Evolutionary conservation across 2,797 vertebrate species (phyloP).

Genomic region (Dicrostonyx torquatus): DNA sequence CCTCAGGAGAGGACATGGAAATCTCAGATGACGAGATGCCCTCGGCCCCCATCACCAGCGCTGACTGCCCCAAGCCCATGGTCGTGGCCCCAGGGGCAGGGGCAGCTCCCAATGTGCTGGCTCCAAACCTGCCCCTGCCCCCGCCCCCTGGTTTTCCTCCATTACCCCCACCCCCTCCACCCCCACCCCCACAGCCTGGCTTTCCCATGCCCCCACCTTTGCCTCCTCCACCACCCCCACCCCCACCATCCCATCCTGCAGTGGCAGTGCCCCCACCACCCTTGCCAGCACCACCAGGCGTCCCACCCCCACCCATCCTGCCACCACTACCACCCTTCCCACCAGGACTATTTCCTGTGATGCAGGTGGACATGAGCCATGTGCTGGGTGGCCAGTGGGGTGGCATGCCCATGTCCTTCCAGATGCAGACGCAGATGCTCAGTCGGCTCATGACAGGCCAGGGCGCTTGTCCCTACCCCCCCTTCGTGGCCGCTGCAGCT

Average conservation of each 20-base stretch:
- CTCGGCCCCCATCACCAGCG: conserved; percentile 90
- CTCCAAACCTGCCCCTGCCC: conserved; percentile 87
- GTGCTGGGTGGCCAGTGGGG: conserved; percentile 95
- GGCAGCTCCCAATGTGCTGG: conserved; percentile 86
- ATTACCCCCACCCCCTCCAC: conserved; percentile 85
- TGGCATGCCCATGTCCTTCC: conserved; percentile 96
- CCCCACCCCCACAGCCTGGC: conserved; percentile 87
- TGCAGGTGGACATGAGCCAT: conserved; percentile 97
- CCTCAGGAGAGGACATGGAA: conserved; percentile 99
- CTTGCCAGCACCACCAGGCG: conserved; percentile 85
- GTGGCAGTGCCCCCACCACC: conserved; percentile 91
- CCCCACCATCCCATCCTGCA: conserved; percentile 86
- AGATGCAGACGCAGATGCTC: conserved; percentile 99
- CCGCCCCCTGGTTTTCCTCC: conserved; percentile 92
- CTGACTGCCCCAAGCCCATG: conserved; percentile 94
- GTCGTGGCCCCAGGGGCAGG: conserved; percentile 90
- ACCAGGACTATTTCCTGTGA: conserved; percentile 92
- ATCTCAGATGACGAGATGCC: conserved; percentile 98
- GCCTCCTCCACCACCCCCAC: conserved; percentile 85
- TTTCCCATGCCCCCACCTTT: conserved; percentile 91
- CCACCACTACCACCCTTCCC: conserved; percentile 91
- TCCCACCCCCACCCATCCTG: conserved; percentile 92
- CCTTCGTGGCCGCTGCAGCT: conserved; percentile 87
- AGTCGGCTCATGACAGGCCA: conserved; percentile 97
- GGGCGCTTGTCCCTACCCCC: conserved; percentile 92